A percentile compares a stretch with the other conserved stretches of the same genome.
phyloP scores from a whole-genome alignment of 1,140 invertebrate species.

The Drosophila sulfurigaster region DNA sequence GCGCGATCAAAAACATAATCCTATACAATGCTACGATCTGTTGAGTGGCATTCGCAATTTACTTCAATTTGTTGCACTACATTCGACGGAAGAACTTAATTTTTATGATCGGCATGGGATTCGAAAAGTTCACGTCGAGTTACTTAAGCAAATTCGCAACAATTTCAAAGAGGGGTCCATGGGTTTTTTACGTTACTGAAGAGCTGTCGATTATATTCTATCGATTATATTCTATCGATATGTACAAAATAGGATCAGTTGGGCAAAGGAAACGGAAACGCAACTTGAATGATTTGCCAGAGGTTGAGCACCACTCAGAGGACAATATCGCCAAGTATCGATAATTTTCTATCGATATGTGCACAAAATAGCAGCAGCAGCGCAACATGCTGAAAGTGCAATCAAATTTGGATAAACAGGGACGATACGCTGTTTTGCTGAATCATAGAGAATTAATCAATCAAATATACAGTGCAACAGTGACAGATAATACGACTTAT shows the following conservation, averaged over 20 bases:
- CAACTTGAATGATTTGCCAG: too few relatives aligned
- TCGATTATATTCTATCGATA: slow-evolving; percentile 11
- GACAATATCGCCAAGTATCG: neutral
- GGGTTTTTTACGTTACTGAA: neutral
- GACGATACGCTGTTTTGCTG: slow-evolving; percentile 51
- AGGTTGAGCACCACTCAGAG: too few relatives aligned
- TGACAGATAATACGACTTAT: slow-evolving; percentile 19
- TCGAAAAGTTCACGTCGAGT: neutral
- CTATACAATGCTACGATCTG: slow-evolving; percentile 13
- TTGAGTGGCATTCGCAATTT: neutral
- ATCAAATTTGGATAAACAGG: slow-evolving; percentile 21
- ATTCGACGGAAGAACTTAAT: slow-evolving; percentile 4
- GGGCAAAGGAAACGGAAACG: neutral
- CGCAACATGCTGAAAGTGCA: slow-evolving; percentile 55
- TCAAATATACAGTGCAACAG: slow-evolving; percentile 37
- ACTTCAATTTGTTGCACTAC: slow-evolving; percentile 4
- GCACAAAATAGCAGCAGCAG: neutral
- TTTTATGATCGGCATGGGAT: slow-evolving; percentile 7
- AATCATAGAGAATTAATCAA: slow-evolving; percentile 70
- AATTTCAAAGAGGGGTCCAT: neutral
- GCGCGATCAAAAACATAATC: slow-evolving; percentile 14
- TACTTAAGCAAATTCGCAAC: neutral
- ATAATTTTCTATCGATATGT: slow-evolving; percentile 9
- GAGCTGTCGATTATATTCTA: neutral
- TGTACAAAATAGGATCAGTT: neutral